Base-by-base conservation (phyloP, 2,888 invertebrate genomes). In the Papilio protenor region DNA sequence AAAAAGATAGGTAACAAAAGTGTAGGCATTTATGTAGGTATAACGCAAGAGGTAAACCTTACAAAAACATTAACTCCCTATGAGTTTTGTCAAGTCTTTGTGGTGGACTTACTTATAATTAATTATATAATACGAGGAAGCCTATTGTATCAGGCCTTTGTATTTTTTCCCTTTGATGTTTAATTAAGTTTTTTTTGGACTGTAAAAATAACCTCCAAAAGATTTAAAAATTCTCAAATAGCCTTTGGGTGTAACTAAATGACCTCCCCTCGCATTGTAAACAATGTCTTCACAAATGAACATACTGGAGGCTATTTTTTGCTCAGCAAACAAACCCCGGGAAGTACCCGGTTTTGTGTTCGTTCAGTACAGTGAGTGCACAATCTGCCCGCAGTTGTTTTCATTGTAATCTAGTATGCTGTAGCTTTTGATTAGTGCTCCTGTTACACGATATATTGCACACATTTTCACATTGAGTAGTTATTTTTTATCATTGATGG, bases 271-370 rank as follows among this genome's bases (percentile, higher is more conserved):
- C 89, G 89, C 87, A 90, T 88, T 89, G 90, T 88, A 90, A 91
- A 92, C 88, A 90, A 87, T 85, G 84, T 86, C 84, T 82, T 85
- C 82, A 84, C 86, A 89, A 90, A 90, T 90, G 87, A 89, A 89
- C 87, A 87, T 88, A 88, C 86, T 82, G 79, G 75, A 79, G 84
- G 82, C 81, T 75, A 81, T 80, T 77, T 86, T 86, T 86, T 83
- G 79, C 83, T 83, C 83, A 23, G 45, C 12, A 47, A 77, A 79
- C 82, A 84, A 84, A 80, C 79, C 84, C 85, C 86, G 86, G 88
- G 82, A 79, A 77, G 78, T 76, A 82, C 84, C 84, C 82, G 45
- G 66, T 66, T 66, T 66, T 45, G 66, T 66, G 3, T 82, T 81
- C 76, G 79, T 80, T 78, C 81, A 74, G 77, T 80, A 77, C 77